phyloP scores from a whole-genome alignment of 2,888 invertebrate species.

The Hesperia comma region DNA sequence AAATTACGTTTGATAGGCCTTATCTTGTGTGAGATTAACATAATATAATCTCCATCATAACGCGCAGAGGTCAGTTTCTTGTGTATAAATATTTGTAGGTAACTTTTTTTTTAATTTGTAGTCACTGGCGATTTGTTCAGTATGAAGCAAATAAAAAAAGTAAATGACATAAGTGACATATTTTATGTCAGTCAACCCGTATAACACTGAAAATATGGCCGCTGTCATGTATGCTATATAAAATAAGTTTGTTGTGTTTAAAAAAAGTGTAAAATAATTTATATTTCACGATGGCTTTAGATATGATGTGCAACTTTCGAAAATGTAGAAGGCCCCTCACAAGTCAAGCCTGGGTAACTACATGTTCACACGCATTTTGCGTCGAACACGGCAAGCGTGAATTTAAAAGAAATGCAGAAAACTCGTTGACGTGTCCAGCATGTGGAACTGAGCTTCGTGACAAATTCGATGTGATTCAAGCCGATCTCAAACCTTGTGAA shows the following conservation, averaged over 20 bases:
- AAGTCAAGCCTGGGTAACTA: constrained; percentile 80
- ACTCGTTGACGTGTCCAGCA: constrained; percentile 76
- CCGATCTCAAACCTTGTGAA: constrained; percentile 78
- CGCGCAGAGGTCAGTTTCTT: too few relatives aligned
- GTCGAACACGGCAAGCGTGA: constrained; percentile 80
- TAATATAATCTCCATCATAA: too few relatives aligned
- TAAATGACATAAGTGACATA: too few relatives aligned
- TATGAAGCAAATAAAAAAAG: too few relatives aligned
- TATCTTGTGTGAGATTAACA: too few relatives aligned
- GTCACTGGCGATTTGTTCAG: too few relatives aligned
- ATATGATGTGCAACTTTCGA: constrained; percentile 80
- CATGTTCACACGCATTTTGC: constrained; percentile 83
- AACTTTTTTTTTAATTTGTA: too few relatives aligned
- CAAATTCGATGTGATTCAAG: constrained; percentile 81
- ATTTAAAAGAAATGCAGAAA: constrained; percentile 74
- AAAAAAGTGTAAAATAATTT: constrained; percentile 4
- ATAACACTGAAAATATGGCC: not conserved
- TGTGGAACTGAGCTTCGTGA: constrained; percentile 77
- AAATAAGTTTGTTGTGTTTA: not conserved
- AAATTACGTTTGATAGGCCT: too few relatives aligned
- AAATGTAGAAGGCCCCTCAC: constrained; percentile 77
- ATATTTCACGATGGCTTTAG: constrained; percentile 59
- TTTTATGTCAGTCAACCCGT: not conserved
- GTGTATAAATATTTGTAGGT: too few relatives aligned
- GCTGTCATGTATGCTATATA: too few relatives aligned